A percentile compares a stretch with the other conserved stretches of the same genome.
Evolutionary conservation across 1,140 invertebrate species (phyloP).

Genomic region (Riptortus pedestris): DNA sequence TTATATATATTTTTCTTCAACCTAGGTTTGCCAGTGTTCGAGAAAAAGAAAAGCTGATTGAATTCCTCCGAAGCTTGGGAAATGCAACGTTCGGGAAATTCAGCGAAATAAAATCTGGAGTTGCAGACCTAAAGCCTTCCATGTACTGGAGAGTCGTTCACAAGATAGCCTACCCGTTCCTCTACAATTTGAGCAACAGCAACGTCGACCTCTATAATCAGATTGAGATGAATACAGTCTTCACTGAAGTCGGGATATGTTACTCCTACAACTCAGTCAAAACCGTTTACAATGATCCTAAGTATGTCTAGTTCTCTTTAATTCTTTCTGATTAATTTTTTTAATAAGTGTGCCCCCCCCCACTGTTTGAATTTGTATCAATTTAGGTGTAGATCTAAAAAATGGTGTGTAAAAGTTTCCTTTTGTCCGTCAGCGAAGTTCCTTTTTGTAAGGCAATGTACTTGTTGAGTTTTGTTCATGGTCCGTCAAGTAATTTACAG

Average conservation of each 20-base stretch:
- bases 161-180: not conserved
- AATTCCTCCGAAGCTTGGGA: not conserved
- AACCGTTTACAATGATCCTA: conserved; percentile 48
- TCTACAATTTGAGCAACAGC: conserved; percentile 30
- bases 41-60: not conserved
- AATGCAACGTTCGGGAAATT: not conserved
- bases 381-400: too few relatives aligned
- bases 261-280: conserved; percentile 52
- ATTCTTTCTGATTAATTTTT: not conserved
- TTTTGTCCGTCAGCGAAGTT: too few relatives aligned
- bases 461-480: too few relatives aligned
- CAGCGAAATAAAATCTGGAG: not conserved
- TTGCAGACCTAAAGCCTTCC: not conserved
- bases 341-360: not conserved
- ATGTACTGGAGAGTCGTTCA: not conserved
- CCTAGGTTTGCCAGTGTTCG: not conserved
- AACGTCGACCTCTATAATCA: conserved; percentile 25
- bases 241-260: conserved; percentile 55
- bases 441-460: too few relatives aligned
- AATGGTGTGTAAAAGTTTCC: too few relatives aligned
- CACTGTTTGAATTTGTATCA: not conserved
- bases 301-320: conserved; percentile 38
- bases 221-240: conserved; percentile 33
- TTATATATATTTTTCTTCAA: not conserved
- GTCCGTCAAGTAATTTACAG: too few relatives aligned